Percentiles rank a stretch among this genome's conserved stretches.
Evolutionary conservation across 2,797 vertebrate genomes (phyloP).

Genomic region (Sciaenops ocellatus): DNA sequence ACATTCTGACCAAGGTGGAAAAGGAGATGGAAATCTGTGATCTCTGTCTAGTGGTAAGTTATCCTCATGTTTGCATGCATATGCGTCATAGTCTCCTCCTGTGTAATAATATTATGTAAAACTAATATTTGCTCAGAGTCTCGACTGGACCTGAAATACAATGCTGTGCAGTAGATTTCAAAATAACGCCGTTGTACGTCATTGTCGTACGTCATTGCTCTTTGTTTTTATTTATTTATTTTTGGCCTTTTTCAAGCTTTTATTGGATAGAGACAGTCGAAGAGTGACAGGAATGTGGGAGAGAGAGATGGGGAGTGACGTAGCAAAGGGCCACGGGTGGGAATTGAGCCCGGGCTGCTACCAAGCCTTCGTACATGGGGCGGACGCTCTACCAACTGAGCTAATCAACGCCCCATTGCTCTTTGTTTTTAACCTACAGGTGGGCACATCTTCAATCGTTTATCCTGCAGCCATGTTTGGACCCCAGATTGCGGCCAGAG

Average conservation of each 20-base stretch:
- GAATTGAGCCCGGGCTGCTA: too few relatives aligned
- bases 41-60: constrained; percentile 94
- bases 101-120: constrained; percentile 3
- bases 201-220: constrained; percentile 13
- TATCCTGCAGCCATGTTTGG: constrained; percentile 97
- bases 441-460: constrained; percentile 95
- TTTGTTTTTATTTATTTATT: constrained; percentile 35
- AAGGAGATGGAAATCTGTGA: constrained; percentile 94
- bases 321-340: too few relatives aligned
- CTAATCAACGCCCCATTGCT: too few relatives aligned
- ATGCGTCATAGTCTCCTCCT: neutral
- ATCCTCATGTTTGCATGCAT: neutral
- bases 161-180: neutral
- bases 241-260: too few relatives aligned
- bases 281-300: too few relatives aligned
- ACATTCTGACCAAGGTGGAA: constrained; percentile 91
- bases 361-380: too few relatives aligned
- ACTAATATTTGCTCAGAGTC: constrained; percentile 16
- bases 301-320: too few relatives aligned
- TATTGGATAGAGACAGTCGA: too few relatives aligned
- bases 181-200: neutral
- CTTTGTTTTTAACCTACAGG: constrained; percentile 78
- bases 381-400: too few relatives aligned
- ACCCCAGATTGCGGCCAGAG: constrained; percentile 92
- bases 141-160: neutral